These are phyloP conservation scores for Propithecus deckenii DNA, from an alignment of 2,797 vertebrate species.

Conservation along the genomic window DNA sequence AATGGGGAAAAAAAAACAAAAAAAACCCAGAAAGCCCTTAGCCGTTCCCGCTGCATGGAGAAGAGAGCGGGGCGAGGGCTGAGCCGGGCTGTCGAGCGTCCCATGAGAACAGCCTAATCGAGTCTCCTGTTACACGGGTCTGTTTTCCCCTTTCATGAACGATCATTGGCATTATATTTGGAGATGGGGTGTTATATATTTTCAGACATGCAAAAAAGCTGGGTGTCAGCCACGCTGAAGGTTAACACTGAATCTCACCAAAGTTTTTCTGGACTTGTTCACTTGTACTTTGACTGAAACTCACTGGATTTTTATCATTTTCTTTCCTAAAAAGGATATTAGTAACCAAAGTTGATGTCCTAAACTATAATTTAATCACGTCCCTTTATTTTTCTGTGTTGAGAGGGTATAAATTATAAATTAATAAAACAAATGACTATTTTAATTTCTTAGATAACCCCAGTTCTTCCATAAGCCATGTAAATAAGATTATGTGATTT, in stretches of 20 bases:
- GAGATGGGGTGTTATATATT: background rate
- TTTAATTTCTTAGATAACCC: background rate
- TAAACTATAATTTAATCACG: background rate
- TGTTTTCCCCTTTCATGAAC: background rate
- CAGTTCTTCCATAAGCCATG: background rate
- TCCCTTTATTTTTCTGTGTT: background rate
- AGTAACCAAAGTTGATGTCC: background rate
- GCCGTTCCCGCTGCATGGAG: fast-evolving
- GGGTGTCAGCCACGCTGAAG: background rate
- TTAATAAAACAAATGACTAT: background rate
- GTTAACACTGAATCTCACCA: background rate
- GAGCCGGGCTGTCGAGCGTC: background rate
- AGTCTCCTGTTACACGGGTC: background rate
- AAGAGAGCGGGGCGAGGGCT: fast-evolving
- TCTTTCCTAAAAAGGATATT: background rate
- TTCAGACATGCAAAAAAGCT: slow-evolving; percentile 1
- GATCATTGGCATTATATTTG: slow-evolving; percentile 29
- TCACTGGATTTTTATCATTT: background rate
- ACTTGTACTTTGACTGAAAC: background rate
- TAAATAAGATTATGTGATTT: background rate
- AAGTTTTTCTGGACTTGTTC: background rate
- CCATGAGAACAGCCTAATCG: background rate
- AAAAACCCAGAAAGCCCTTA: background rate
- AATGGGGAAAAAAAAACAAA: background rate
- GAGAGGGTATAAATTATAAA: background rate